Evolutionary conservation across 1,140 invertebrate genomes (phyloP).

Genomic region (Drosophila kepulauana): DNA sequence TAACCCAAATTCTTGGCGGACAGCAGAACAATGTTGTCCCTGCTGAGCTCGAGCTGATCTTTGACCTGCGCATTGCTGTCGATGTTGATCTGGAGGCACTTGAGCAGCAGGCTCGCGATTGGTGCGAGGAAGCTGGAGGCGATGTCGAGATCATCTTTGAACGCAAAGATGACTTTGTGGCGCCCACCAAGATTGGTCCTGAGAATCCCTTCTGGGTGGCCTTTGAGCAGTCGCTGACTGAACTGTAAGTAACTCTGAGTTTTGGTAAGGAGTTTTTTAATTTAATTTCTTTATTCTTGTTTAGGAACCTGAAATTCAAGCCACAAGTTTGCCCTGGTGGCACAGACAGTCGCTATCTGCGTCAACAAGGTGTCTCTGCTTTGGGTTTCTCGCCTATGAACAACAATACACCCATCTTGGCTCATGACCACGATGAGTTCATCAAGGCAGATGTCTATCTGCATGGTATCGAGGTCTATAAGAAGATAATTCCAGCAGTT

Average conservation of each 20-base stretch:
- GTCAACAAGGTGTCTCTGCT: constrained; percentile 90
- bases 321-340: constrained; percentile 91
- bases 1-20: constrained; percentile 95
- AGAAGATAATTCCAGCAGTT: constrained; percentile 86
- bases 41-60: constrained; percentile 89
- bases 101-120: constrained; percentile 88
- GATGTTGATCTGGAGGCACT: constrained; percentile 89
- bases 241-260: constrained; percentile 86
- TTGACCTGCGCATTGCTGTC: constrained; percentile 93
- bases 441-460: constrained; percentile 89
- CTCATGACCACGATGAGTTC: constrained; percentile 93
- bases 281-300: background rate
- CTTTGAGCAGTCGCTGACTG: constrained; percentile 87
- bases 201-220: constrained; percentile 93
- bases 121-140: constrained; percentile 93
- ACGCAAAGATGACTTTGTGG: constrained; percentile 88
- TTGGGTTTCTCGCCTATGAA: constrained; percentile 93
- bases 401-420: constrained; percentile 87
- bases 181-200: constrained; percentile 89
- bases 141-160: constrained; percentile 91
- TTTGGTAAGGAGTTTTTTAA: constrained; percentile 83
- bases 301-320: constrained; percentile 86
- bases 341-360: constrained; percentile 91
- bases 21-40: constrained; percentile 96
- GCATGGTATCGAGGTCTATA: constrained; percentile 90